Evolutionary conservation across 2,797 vertebrate species (phyloP).

Genomic region (Rhodeus uyekii): DNA sequence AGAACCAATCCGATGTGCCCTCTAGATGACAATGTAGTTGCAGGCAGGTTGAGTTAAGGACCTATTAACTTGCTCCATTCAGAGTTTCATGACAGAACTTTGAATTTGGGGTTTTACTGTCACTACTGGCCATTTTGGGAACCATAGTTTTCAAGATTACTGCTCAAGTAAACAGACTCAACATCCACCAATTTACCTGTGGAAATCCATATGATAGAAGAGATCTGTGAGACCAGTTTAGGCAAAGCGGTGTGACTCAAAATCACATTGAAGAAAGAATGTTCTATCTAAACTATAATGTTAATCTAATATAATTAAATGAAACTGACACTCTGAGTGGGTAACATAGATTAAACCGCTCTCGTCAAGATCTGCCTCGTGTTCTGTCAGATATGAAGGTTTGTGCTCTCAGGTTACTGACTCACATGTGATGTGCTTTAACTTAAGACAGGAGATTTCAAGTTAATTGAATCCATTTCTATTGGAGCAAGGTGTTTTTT

Average conservation of each 20-base stretch:
- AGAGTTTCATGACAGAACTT: too few relatives aligned
- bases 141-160: too few relatives aligned
- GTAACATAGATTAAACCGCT: background rate
- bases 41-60: too few relatives aligned
- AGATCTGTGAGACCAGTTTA: background rate
- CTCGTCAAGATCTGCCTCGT: background rate
- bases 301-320: too few relatives aligned
- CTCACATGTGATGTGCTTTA: conserved; percentile 25
- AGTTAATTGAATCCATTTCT: background rate
- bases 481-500: background rate
- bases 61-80: too few relatives aligned
- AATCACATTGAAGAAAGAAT: conserved; percentile 13
- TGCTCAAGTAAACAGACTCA: conserved; percentile 1
- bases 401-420: conserved; percentile 29
- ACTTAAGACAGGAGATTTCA: conserved; percentile 23
- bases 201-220: background rate
- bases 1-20: too few relatives aligned
- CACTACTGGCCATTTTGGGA: too few relatives aligned
- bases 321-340: conserved; percentile 8
- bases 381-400: background rate
- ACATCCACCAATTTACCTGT: background rate
- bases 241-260: background rate
- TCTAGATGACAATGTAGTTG: too few relatives aligned
- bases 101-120: too few relatives aligned
- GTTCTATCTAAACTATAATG: background rate